phyloP scores from a whole-genome alignment of 92 coral and sea anemone species.

The Zoanthus sansibaricus region DNA sequence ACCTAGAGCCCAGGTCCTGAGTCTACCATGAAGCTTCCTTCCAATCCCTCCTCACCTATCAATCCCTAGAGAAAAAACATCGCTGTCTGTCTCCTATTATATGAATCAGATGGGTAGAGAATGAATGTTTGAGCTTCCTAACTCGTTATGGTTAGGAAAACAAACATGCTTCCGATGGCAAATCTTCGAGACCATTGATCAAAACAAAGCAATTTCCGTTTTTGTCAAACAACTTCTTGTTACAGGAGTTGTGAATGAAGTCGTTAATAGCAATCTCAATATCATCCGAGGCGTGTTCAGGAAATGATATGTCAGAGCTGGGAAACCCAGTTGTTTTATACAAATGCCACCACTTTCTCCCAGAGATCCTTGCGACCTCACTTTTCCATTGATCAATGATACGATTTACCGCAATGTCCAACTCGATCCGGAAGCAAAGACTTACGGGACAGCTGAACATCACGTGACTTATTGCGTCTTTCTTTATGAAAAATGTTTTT shows the following conservation, averaged over 20 bases:
- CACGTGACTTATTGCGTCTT: constrained; percentile 60
- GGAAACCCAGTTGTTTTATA: constrained; percentile 70
- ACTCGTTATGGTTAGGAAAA: neutral
- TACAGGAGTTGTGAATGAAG: constrained; percentile 45
- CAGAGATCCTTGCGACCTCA: constrained; percentile 58
- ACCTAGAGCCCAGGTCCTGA: too few relatives aligned
- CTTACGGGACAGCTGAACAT: constrained; percentile 65
- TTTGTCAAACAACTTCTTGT: constrained; percentile 40
- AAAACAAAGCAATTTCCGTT: constrained; percentile 48
- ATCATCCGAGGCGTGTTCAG: constrained; percentile 55
- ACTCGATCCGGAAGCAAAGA: constrained; percentile 61
- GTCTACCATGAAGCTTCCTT: too few relatives aligned
- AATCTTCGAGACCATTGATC: constrained; percentile 55
- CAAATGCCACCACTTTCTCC: constrained; percentile 72
- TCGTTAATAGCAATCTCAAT: constrained; percentile 39
- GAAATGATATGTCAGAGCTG: constrained; percentile 47
- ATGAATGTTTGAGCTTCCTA: too few relatives aligned
- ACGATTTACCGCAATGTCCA: constrained; percentile 52
- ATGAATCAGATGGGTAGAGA: too few relatives aligned
- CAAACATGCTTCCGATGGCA: constrained; percentile 37
- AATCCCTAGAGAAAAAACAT: too few relatives aligned
- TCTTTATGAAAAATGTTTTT: constrained; percentile 45
- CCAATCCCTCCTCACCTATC: too few relatives aligned
- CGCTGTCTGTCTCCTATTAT: too few relatives aligned
- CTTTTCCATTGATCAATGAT: constrained; percentile 58